phyloP scores from a whole-genome alignment of 1,140 invertebrate genomes.

The Pseudomyrmex pallidus region DNA sequence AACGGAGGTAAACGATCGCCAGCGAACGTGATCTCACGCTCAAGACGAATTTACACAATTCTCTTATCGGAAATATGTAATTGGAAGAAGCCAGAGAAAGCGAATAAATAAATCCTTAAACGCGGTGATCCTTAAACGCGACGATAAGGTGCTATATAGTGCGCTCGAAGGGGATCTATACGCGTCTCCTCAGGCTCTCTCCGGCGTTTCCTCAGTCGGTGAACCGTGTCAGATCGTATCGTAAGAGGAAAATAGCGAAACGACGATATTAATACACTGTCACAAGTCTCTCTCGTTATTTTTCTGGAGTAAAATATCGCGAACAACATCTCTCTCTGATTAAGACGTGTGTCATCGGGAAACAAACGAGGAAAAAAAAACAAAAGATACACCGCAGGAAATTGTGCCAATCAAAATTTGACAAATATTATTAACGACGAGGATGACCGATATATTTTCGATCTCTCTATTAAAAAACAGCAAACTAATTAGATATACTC shows the following conservation, averaged over 20 bases:
- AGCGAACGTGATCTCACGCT: too few relatives aligned
- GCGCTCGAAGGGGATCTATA: neutral
- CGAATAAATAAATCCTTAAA: constrained; percentile 19
- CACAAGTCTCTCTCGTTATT: neutral
- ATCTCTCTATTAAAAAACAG: too few relatives aligned
- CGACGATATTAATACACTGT: neutral
- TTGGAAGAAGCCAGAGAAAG: neutral
- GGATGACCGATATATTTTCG: neutral
- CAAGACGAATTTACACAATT: too few relatives aligned
- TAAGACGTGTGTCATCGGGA: neutral
- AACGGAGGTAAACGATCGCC: neutral
- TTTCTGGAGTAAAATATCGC: neutral
- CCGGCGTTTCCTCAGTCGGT: neutral
- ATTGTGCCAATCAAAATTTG: neutral
- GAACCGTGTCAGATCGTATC: neutral
- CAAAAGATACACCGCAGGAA: neutral
- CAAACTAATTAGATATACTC: too few relatives aligned
- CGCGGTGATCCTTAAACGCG: neutral
- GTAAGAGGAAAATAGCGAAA: constrained; percentile 3
- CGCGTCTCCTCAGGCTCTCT: neutral
- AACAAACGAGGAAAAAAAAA: neutral
- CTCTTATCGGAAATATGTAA: constrained; percentile 6
- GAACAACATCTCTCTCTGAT: neutral
- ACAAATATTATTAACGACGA: constrained; percentile 35
- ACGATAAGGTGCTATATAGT: neutral